phyloP scores from a whole-genome alignment of 2,113 vertebrate genomes.

The Caranx melampygus region DNA sequence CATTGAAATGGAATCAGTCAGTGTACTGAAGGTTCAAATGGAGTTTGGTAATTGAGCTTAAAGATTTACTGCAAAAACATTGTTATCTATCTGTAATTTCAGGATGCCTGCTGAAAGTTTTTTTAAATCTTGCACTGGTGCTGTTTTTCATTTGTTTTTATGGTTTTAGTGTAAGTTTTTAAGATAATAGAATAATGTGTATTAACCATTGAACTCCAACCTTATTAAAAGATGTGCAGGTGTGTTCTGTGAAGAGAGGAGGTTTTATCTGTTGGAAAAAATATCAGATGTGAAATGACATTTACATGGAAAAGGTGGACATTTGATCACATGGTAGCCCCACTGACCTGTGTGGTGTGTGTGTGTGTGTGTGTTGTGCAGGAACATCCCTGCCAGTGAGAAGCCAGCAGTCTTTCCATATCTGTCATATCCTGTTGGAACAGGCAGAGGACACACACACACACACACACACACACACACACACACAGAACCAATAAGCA shows the following conservation, averaged over 20 bases:
- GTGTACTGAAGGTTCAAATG: not conserved
- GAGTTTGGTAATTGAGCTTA: not conserved
- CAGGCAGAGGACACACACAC: slow-evolving; percentile 6
- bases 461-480: not conserved
- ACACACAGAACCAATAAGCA: not conserved
- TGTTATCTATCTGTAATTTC: not conserved
- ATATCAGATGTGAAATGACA: slow-evolving; percentile 41
- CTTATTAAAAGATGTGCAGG: not conserved
- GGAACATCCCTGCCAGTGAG: not conserved
- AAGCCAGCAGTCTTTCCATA: slow-evolving; percentile 57
- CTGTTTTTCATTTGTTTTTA: not conserved
- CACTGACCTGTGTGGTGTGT: slow-evolving; percentile 40
- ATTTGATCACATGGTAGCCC: slow-evolving; percentile 49
- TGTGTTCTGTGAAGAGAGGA: slow-evolving; percentile 9
- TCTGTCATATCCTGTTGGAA: slow-evolving; percentile 65
- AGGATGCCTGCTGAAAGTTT: not conserved
- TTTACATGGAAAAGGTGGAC: slow-evolving; percentile 50
- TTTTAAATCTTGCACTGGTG: not conserved
- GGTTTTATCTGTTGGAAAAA: slow-evolving; percentile 26
- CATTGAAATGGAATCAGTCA: no score
- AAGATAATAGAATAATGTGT: not conserved
- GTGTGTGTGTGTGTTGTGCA: slow-evolving; percentile 32
- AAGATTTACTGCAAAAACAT: not conserved
- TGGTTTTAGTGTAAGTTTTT: not conserved
- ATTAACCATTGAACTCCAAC: not conserved